Base-by-base conservation (phyloP, 2,888 invertebrate genomes). In the Macrosoma leucophasiata region DNA sequence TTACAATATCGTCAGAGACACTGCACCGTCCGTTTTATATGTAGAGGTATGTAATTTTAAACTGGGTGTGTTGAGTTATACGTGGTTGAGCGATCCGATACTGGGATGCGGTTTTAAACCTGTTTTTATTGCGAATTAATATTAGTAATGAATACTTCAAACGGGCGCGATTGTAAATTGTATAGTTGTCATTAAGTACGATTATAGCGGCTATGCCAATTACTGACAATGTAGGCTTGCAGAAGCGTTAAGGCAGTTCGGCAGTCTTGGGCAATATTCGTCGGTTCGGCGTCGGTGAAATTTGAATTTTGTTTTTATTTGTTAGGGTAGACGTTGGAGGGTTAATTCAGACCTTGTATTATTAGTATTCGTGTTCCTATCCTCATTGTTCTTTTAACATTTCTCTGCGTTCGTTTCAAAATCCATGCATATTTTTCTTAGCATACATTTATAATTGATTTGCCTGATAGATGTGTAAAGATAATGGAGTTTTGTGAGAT, bases 61-160 rank as follows among this genome's bases (percentile, higher is more conserved):
- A 23, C 35, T 24, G 37, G 34, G 38, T 34, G 35, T 48, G 55
- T 54, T 53, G 52, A 58, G 51, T 54, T 56, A 54, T 52, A 48
- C 48, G 41, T 26, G 29, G 30, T 28, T 26, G 29, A 13, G 30
- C 42, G 23, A 19, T 29, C 24, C 24, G 24, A 38, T 33, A 36
- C 25, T 24, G 29, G 24, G 33, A 40, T 36, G n/a, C 33, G 36
- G 12, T 13, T 23, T 33, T 14, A 35, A 74, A 78, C 77, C 71
- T 59, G 76, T 77, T 76, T 68, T 64, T 69, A 68, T 71, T 64
- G 71, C 62, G 64, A 73, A 73, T 77, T 76, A 76, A 76, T 78
- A 73, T 73, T 72, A 74, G 76, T 75, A 76, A 73, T 71, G 74
- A 74, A 72, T 71, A 72, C 68, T 73, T 68, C 69, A 74, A 76